Conservation (phyloP, 2,888 invertebrate genomes). For the Ectemnius cavifrons region DNA sequence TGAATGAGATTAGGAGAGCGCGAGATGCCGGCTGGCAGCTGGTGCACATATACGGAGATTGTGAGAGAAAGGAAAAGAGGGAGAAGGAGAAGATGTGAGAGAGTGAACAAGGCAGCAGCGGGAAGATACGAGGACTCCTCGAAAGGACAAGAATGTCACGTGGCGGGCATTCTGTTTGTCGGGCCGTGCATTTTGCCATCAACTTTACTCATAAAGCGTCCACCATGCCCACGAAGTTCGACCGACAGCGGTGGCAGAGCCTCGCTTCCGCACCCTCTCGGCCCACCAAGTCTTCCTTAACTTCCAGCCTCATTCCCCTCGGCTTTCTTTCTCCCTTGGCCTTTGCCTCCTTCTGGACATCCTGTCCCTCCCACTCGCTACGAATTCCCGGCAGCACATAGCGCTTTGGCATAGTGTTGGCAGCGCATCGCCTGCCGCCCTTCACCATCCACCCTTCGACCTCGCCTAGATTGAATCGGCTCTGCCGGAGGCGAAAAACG, state of each 20-base stretch:
- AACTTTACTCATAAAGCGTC: slow-evolving; percentile 53
- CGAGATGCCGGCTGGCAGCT: slow-evolving; percentile 36
- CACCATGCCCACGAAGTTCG: slow-evolving; percentile 23
- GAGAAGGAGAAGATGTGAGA: neutral
- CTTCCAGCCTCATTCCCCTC: slow-evolving; percentile 13
- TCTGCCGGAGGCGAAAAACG: slow-evolving; percentile 50
- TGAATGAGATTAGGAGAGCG: slow-evolving; percentile 40
- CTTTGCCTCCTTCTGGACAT: neutral
- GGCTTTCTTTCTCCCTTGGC: slow-evolving; percentile 4
- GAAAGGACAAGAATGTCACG: slow-evolving; percentile 44
- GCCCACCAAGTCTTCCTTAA: slow-evolving; percentile 14
- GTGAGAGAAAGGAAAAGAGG: slow-evolving; percentile 11
- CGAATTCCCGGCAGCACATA: neutral
- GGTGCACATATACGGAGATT: slow-evolving; percentile 37
- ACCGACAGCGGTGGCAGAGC: slow-evolving; percentile 17
- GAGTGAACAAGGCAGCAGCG: neutral
- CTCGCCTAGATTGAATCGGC: slow-evolving; percentile 61
- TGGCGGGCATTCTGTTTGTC: slow-evolving; percentile 51
- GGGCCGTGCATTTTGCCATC: slow-evolving; percentile 50
- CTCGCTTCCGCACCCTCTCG: neutral
- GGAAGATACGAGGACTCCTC: no score
- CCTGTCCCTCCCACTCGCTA: neutral
- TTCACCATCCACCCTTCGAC: slow-evolving; percentile 47
- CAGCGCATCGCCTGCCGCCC: neutral
- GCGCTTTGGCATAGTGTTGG: no score